These are phyloP conservation scores for Ictalurus furcatus DNA, from an alignment of 2,113 vertebrate species.

Conservation along the genomic window DNA sequence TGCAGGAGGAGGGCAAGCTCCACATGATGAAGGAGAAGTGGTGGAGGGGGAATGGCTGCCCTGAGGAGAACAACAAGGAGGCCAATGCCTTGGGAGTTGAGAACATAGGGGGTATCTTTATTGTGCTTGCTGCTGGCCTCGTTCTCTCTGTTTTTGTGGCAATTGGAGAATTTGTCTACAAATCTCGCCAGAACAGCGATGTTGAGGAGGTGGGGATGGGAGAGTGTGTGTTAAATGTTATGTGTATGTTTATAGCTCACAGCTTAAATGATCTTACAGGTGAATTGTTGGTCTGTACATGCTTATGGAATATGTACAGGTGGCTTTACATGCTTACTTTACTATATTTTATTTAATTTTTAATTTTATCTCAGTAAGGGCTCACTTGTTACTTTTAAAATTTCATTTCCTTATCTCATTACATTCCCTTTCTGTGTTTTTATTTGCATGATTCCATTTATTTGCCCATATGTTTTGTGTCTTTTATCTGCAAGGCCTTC, in stretches of 20 bases:
- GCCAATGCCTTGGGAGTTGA: conserved; percentile 94
- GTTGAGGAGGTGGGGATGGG: conserved; percentile 83
- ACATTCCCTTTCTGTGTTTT: not conserved
- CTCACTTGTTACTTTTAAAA: not conserved
- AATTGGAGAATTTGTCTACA: conserved; percentile 95
- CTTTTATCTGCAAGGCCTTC: conserved; percentile 83
- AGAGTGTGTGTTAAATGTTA: not conserved
- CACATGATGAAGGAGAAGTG: conserved; percentile 99
- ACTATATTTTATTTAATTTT: not conserved
- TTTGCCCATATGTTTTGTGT: conserved; percentile 65
- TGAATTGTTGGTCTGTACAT: not conserved
- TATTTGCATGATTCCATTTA: conserved; percentile 45
- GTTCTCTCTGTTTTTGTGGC: conserved; percentile 95
- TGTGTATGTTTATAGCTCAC: not conserved
- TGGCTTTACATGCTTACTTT: not conserved
- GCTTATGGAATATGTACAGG: not conserved
- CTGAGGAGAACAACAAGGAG: conserved; percentile 93
- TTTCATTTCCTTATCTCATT: not conserved
- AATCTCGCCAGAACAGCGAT: conserved; percentile 88
- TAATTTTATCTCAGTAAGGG: not conserved
- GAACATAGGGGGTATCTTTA: conserved; percentile 98
- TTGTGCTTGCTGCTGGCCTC: conserved; percentile 92
- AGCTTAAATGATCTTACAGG: not conserved
- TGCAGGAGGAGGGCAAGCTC: conserved; percentile 95
- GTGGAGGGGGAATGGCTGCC: conserved; percentile 96